phyloP scores from a whole-genome alignment of 2,888 invertebrate genomes.

The Rhynchonema sp. region DNA sequence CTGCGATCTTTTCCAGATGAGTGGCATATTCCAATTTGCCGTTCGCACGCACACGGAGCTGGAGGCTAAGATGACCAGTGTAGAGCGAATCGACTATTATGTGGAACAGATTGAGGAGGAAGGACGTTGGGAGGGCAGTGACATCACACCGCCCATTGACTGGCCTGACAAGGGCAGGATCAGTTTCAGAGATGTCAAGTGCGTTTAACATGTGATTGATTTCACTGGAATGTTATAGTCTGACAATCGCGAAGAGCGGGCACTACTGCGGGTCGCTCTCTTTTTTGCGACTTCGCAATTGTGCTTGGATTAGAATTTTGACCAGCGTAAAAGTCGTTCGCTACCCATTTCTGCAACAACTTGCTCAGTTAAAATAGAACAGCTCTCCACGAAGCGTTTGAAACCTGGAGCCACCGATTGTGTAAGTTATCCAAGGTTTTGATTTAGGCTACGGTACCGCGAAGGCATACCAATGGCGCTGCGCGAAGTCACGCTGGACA shows the following conservation, averaged over 20 bases:
- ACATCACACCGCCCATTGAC: conserved; percentile 1
- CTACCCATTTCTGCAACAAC: too few relatives aligned
- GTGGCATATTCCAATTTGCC: conserved; percentile 41
- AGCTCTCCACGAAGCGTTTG: too few relatives aligned
- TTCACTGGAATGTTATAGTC: too few relatives aligned
- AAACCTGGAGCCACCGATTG: too few relatives aligned
- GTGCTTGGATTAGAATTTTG: too few relatives aligned
- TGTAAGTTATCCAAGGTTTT: not conserved
- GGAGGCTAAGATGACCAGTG: conserved; percentile 43
- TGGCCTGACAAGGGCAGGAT: conserved; percentile 39
- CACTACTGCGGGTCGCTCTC: too few relatives aligned
- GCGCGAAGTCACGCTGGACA: conserved; percentile 38
- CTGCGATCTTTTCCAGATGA: conserved; percentile 31
- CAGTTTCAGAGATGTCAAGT: conserved; percentile 36
- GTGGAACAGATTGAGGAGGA: conserved; percentile 20
- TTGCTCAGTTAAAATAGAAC: too few relatives aligned
- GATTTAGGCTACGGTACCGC: conserved; percentile 33
- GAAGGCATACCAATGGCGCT: conserved; percentile 35
- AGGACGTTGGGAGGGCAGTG: not conserved
- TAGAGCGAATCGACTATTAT: conserved; percentile 25
- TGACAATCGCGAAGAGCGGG: too few relatives aligned
- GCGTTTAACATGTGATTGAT: conserved; percentile 4
- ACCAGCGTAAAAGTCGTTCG: too few relatives aligned
- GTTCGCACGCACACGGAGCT: conserved; percentile 81
- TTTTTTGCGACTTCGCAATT: too few relatives aligned